Evolutionary conservation across 1,140 invertebrate species (phyloP).

Genomic region (Heliconius nattereri): DNA sequence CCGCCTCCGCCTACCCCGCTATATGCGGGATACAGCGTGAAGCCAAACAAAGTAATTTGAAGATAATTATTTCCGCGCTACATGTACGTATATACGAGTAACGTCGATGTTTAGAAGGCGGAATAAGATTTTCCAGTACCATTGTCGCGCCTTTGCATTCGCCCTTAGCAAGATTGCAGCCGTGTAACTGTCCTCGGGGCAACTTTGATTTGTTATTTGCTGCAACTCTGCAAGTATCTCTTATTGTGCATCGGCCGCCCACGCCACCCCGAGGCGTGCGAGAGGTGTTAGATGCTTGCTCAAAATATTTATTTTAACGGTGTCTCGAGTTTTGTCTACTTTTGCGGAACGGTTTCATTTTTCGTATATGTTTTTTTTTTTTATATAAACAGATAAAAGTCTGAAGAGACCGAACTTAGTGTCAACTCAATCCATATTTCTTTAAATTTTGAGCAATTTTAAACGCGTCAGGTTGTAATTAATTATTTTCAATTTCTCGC

Average conservation of each 20-base stretch:
- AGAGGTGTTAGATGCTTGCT: background rate
- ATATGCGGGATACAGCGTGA: too few relatives aligned
- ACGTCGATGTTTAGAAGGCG: background rate
- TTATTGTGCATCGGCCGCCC: background rate
- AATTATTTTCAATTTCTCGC: too few relatives aligned
- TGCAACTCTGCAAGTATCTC: background rate
- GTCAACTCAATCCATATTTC: too few relatives aligned
- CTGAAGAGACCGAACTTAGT: too few relatives aligned
- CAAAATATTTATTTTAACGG: background rate
- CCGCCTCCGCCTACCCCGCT: too few relatives aligned
- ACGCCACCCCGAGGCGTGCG: background rate
- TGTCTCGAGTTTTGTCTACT: background rate
- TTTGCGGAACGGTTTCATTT: background rate
- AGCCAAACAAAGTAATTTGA: too few relatives aligned
- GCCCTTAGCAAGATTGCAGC: background rate
- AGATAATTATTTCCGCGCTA: too few relatives aligned
- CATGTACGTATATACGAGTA: background rate
- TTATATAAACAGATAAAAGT: too few relatives aligned
- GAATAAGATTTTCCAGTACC: background rate
- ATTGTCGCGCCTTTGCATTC: background rate
- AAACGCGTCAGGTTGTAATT: too few relatives aligned
- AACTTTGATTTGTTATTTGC: slow-evolving; percentile 13
- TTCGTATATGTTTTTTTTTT: too few relatives aligned
- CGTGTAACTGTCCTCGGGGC: slow-evolving; percentile 1
- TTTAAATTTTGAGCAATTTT: too few relatives aligned